Base-by-base conservation (phyloP, 2,113 vertebrate species). In the Percopsis transmontana region DNA sequence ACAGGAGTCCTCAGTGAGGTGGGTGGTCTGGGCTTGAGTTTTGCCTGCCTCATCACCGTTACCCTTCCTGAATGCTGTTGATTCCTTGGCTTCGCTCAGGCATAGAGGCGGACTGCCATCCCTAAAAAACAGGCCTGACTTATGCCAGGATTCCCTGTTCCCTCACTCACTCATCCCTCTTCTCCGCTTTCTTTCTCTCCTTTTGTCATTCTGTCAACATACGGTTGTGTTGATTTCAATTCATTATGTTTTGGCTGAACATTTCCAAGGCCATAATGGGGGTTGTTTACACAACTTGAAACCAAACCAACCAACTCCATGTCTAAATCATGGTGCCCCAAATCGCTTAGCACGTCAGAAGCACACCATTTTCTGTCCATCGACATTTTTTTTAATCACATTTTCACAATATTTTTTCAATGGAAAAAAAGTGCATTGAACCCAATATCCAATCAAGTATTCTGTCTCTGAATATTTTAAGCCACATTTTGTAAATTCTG, bases 211-310 rank as follows among this genome's bases (percentile, higher is more conserved):
- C 55, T 68, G 45, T 84, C 80, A 76, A 63, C 48, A 83, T 55
- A 61, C 62, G 63, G 53, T 64, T 79, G 44, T 77, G 68, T 66
- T 69, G 53, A 81, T 80, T 75, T 83, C 48, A 73, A 52, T 60
- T 51, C 39, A 53, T 53, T 66, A 62, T 3, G 51, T 68, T 68
- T 83, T 14, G 39, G 24, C 67, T 50, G 64, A 68, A 45, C 65
- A 44, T 50, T 72, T 87, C 67, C 72, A 83, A 72, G 21, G 47
- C 77, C 33, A 70, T 65, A 80, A 80, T 82, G 55, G 63, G 71
- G 42, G 18, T 58, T 85, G 71, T 82, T 55, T 83, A 85, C 61
- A 74, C 80, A 79, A 72, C 58, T 53, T 19, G 63, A 88, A 86
- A 70, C 58, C 64, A 67, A 87, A 77, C 70, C 74, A 68, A 60